Evolutionary conservation across 2,113 vertebrate species (phyloP), one percentile per base, ranked within the genome.

Genomic region (Cyanoliseus patagonus): DNA sequence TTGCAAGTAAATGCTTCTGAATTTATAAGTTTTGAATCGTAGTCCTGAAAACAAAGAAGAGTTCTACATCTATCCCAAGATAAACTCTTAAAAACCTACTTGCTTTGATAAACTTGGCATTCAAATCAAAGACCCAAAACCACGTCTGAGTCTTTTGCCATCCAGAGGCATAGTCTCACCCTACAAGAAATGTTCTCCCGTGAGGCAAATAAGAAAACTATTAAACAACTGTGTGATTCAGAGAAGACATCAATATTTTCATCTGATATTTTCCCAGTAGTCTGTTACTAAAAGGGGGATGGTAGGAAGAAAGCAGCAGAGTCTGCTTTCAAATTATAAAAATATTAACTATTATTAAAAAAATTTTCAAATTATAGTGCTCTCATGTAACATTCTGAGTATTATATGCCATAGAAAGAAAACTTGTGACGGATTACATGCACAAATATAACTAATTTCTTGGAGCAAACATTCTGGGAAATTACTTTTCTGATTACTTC

Each of bases 201-300:
- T 76, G 79, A 95, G 73, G 61, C 69, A 94, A 94, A 51, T 8
- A 88, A 88, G 10, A 84, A 70, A 70, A 83, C 69, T 86, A 63
- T 96, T 95, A 95, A 97, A 90, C 46, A 72, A 51, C 88, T 86
- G 35, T 72, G 72, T 62, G 88, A 85, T 42, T 95, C 92, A 88
- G 75, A 68, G 82, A 94, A 97, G 87, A 86, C 27, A 44, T 57
- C 82, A 68, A 37, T 68, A 75, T 62, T 83, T 61, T 62, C 64
- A 55, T 41, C 27, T 70, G 79, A 47, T 57, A 41, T 42, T 86
- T 92, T 96, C 94, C 88, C 82, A 92, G 74, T 41, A 93, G 53
- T 49, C 46, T 91, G 76, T 80, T 76, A 24, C 53, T 88, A 72
- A 89, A 88, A 87, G 18, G 57, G 47, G 62, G 49, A 89, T 8